Base-by-base conservation (phyloP, 2,797 vertebrate genomes). In the Anisognathus igniventris region DNA sequence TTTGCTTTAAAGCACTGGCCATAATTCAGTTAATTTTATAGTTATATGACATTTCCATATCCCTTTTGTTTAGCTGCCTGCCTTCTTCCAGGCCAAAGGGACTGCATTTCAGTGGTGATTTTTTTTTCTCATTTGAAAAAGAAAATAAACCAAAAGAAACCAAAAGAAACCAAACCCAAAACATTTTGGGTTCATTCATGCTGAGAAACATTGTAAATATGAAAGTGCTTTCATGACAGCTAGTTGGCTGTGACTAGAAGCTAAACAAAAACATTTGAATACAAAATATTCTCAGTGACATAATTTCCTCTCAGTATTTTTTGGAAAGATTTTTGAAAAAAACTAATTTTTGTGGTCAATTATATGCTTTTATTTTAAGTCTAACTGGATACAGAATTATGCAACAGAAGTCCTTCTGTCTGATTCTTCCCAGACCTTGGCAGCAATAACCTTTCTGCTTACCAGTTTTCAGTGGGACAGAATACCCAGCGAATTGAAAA, bases 371-470 rank as follows among this genome's bases (percentile, higher is more conserved):
- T 94, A 96, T 97, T 96, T 95, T 92, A 96, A 93, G 92, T 87
- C 86, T 94, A 92, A 95, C 68, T 97, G 86, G 84, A 70, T 94
- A 84, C 88, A 85, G 92, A 90, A 91, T 92, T 95, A 82, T 89
- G 87, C 92, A 98, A 94, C 68, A 94, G 92, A 96, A 97, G 86
- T 93, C 87, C 87, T 96, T 94, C 73, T 96, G 87, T 96, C 90
- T 98, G 95, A 97, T 97, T 96, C 39, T 94, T 96, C 78, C 94
- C 97, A 97, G 92, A 92, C 94, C 54, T 96, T 96, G 92, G 89
- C 88, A 94, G 86, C 44, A 85, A 77, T 81, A 92, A 66, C 56
- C 67, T 96, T 95, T 95, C 91, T 94, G 71, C 96, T 93, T 92
- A 68, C 57, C 81, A 75, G 12, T 88, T 95, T 96, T 96, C 85